Base-by-base conservation (phyloP, 2,113 vertebrate genomes). In the Falcunculus frontatus region DNA sequence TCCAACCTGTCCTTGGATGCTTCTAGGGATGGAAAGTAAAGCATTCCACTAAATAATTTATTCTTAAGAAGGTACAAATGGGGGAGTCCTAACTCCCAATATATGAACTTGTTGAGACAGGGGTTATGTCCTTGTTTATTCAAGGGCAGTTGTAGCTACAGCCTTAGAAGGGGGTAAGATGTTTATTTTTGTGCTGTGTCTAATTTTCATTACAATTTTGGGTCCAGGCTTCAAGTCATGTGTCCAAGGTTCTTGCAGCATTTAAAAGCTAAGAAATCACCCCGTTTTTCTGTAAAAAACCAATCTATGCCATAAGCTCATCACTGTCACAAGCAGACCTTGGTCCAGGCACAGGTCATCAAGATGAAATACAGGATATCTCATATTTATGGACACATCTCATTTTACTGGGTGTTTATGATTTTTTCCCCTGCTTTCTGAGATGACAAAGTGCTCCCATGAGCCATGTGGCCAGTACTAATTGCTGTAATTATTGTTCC, bases 401-500 rank as follows among this genome's bases (percentile, higher is more conserved):
- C 42, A 12, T 69, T 83, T 89, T 39, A 13, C 23, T 49, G 3
- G 2, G 3, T 62, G 17, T 52, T 84, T 68, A 25, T 87, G 22
- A 15, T 13, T 32, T 23, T 64, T 13, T 42, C 7, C 10, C 37
- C 59, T 59, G 17, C 56, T 69, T 59, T 59, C 41, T 53, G 47
- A 44, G 60, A 39, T 84, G 91, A 77, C 80, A 16, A 91, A 93
- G 37, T 17, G 39, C 72, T 95, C 63, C 85, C 30, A 4, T 25
- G 89, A 83, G 74, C 84, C 35, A 12, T 42, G 82, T 73, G 90
- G 94, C 88, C 89, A 80, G 55, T 70, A 15, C 75, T 91, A 94
- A 97, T 85, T 88, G 72, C 87, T 55, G 68, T 80, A 76, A 93
- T 96, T 95, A 87, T 73, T 95, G 78, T 80, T 78, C 47, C 46